A percentile compares a stretch with the other conserved stretches of the same genome.
phyloP scores from a whole-genome alignment of 2,113 vertebrate species.

The Rhinoderma darwinii region DNA sequence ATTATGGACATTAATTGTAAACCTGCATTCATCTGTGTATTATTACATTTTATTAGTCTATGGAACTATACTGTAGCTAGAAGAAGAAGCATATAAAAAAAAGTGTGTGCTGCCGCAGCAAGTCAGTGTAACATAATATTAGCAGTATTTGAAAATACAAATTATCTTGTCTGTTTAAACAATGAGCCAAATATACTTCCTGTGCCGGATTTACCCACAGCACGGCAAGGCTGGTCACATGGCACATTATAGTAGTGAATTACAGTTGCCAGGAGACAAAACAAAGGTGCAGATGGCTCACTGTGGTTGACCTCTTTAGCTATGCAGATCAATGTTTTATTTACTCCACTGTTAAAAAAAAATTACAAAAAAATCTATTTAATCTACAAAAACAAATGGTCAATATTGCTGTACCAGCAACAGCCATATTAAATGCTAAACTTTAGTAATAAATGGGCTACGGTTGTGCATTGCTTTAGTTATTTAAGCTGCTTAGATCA shows the following conservation, averaged over 20 bases:
- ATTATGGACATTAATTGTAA: too few species aligned
- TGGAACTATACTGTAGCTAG: neutral
- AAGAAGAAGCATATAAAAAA: neutral
- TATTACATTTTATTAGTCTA: neutral
- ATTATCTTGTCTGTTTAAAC: slow-evolving; percentile 62
- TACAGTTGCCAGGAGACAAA: slow-evolving; percentile 73
- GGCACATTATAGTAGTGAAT: slow-evolving; percentile 68
- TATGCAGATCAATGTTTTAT: slow-evolving; percentile 73
- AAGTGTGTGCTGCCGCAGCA: slow-evolving; percentile 3
- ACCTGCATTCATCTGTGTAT: neutral
- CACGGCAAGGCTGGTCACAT: slow-evolving; percentile 64
- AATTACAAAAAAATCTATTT: neutral
- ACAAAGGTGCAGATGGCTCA: slow-evolving; percentile 65
- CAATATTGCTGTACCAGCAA: neutral
- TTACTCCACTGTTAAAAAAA: slow-evolving; percentile 63
- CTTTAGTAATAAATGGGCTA: neutral
- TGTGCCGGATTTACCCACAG: slow-evolving; percentile 58
- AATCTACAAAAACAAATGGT: slow-evolving; percentile 10
- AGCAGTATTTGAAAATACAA: slow-evolving; percentile 19
- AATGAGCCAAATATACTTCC: slow-evolving; percentile 59
- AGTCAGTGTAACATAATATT: neutral
- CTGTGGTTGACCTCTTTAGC: slow-evolving; percentile 71
- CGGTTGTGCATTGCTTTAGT: neutral
- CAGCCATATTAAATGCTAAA: neutral
- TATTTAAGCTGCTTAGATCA: neutral